These are phyloP conservation scores for Anadara kagoshimensis DNA, from an alignment of 1,140 invertebrate species.

Conservation along the genomic window DNA sequence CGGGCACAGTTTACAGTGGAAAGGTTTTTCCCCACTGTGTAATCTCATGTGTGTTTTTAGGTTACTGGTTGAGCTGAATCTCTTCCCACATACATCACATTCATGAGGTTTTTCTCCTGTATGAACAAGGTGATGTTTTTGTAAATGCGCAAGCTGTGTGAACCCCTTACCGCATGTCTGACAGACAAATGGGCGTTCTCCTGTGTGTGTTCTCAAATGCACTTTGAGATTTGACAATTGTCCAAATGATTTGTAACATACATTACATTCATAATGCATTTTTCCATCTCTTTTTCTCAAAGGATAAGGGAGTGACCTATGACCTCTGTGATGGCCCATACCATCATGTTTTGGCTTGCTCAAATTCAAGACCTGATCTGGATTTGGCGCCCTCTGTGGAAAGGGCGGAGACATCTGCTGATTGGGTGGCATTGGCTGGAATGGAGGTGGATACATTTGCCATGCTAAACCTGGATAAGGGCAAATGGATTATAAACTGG, in stretches of 20 bases:
- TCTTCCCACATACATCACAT: constrained; percentile 97
- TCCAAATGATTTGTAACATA: constrained; percentile 98
- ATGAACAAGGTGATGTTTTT: constrained; percentile 86
- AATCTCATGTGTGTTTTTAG: constrained; percentile 98
- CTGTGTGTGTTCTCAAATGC: constrained; percentile 96
- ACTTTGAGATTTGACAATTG: constrained; percentile 99
- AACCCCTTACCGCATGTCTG: constrained; percentile 77
- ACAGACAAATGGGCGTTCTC: constrained; percentile 98
- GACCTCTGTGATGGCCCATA: constrained; percentile 79
- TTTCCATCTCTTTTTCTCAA: constrained; percentile 99
- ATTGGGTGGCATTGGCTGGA: constrained; percentile 45
- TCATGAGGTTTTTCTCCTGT: constrained; percentile 98
- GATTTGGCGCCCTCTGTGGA: constrained; percentile 30
- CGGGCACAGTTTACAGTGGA: constrained; percentile 93
- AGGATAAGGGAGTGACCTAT: constrained; percentile 95
- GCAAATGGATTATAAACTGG: constrained; percentile 57
- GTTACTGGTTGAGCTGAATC: constrained; percentile 98
- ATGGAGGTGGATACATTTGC: constrained; percentile 61
- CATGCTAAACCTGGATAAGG: constrained; percentile 63
- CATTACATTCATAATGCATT: constrained; percentile 99
- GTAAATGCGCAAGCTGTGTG: constrained; percentile 73
- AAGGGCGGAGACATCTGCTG: constrained; percentile 38
- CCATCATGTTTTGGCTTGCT: constrained; percentile 55
- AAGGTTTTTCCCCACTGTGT: constrained; percentile 85
- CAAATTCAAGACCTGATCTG: constrained; percentile 62